A percentile compares a stretch with the other conserved stretches of the same genome.
Evolutionary conservation across 2,797 vertebrate genomes (phyloP).

Genomic region (Tadarida brasiliensis): DNA sequence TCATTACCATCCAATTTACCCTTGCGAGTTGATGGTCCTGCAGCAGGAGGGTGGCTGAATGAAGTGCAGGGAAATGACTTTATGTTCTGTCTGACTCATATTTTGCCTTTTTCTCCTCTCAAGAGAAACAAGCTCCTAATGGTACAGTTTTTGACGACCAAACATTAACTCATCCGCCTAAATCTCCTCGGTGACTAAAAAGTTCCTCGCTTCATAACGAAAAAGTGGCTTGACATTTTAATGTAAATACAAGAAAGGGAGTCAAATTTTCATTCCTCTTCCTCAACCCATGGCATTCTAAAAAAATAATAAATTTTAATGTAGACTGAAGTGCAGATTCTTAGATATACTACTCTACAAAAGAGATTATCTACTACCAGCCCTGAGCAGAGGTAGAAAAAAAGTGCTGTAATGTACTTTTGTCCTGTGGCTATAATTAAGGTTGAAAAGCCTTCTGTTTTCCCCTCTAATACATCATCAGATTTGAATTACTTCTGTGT

Average conservation of each 20-base stretch:
- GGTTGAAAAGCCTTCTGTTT: conserved; percentile 42
- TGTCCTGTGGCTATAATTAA: conserved; percentile 69
- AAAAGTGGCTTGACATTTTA: conserved; percentile 62
- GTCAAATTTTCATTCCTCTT: conserved; percentile 52
- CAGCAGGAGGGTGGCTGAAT: background rate
- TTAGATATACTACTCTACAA: conserved; percentile 21
- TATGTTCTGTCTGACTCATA: conserved; percentile 69
- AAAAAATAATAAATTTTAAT: conserved; percentile 42
- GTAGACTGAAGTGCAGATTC: conserved; percentile 47
- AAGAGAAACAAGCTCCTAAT: conserved; percentile 70
- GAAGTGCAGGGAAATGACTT: conserved; percentile 36
- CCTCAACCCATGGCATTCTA: background rate
- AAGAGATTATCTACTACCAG: conserved; percentile 18
- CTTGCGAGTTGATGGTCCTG: background rate
- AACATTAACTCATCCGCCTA: conserved; percentile 75
- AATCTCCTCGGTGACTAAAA: conserved; percentile 70
- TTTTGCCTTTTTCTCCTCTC: conserved; percentile 68
- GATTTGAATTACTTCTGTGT: conserved; percentile 28
- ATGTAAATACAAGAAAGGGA: conserved; percentile 48
- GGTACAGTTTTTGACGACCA: conserved; percentile 71
- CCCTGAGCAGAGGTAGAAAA: background rate
- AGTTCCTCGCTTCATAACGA: conserved; percentile 28
- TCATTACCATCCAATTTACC: background rate
- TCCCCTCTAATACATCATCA: conserved; percentile 49
- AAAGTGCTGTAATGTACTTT: background rate